Conservation (phyloP, 2,797 vertebrate species). For the Pangasius sanitwongsei region DNA sequence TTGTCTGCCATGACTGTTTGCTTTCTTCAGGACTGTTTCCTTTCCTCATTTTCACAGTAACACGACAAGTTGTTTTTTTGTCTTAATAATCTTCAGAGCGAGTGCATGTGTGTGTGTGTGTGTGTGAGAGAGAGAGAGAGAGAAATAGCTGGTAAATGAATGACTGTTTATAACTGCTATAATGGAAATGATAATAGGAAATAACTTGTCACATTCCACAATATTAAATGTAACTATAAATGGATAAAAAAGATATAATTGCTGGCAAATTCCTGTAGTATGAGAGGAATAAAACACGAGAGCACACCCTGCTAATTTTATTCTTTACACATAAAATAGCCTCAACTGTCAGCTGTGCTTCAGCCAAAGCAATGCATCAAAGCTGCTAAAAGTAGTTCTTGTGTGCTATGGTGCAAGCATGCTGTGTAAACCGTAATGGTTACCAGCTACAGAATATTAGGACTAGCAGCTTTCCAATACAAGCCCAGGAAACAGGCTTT, state of each 20-base stretch:
- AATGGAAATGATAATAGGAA: neutral
- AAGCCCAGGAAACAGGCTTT: neutral
- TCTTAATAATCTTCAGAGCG: too few species aligned
- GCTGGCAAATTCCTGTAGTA: neutral
- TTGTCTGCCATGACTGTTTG: too few species aligned
- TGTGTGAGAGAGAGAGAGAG: too few species aligned
- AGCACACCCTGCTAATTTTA: neutral
- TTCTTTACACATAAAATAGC: neutral
- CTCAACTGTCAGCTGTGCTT: neutral
- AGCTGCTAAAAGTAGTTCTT: neutral
- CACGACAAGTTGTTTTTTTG: neutral
- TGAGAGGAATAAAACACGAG: neutral
- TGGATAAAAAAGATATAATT: neutral
- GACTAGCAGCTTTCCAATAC: neutral
- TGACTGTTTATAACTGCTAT: neutral
- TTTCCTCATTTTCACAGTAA: neutral
- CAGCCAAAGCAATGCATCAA: neutral
- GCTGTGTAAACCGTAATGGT: neutral
- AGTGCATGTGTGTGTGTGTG: too few species aligned
- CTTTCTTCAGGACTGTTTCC: too few species aligned
- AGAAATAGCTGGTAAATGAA: neutral
- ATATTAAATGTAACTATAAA: neutral
- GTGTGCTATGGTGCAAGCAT: neutral
- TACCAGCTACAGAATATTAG: neutral
- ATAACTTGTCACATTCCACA: neutral